Evolutionary conservation across 2,888 invertebrate species (phyloP).

Genomic region (Listrodromus nycthemerus): DNA sequence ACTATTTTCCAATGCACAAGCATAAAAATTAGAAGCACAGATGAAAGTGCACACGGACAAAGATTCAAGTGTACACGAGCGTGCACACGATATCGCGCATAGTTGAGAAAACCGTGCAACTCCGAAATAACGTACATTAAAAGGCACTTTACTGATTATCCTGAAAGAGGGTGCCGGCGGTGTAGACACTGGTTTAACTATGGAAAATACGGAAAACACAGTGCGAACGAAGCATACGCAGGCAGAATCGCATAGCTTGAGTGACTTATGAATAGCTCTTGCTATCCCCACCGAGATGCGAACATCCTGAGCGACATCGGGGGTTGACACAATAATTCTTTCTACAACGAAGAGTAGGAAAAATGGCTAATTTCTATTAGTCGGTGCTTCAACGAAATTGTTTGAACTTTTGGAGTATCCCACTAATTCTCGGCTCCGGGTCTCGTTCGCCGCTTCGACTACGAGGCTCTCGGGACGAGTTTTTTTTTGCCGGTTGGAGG

Average conservation of each 20-base stretch:
- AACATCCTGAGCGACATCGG: not conserved
- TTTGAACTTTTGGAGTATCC: slow-evolving; percentile 27
- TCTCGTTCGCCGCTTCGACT: slow-evolving; percentile 1
- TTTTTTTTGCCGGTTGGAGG: not conserved
- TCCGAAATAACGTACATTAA: not conserved
- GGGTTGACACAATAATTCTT: not conserved
- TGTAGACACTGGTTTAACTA: not conserved
- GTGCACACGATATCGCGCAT: not conserved
- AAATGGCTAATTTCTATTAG: not conserved
- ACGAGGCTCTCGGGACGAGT: slow-evolving; percentile 21
- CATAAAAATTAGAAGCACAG: not conserved
- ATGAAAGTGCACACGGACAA: not conserved
- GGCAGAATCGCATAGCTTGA: not conserved
- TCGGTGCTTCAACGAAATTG: slow-evolving; percentile 4
- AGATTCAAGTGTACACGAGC: not conserved
- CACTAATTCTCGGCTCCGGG: slow-evolving; percentile 5
- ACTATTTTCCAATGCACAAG: not conserved
- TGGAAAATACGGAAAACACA: not conserved
- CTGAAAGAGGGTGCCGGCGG: not conserved
- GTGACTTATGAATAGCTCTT: not conserved
- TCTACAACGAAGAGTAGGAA: not conserved
- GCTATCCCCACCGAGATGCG: not conserved
- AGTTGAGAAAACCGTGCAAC: not conserved
- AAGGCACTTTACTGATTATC: slow-evolving; percentile 24
- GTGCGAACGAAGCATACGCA: not conserved